Conservation (phyloP, 2,888 invertebrate species). For the Hedychridium roseum region DNA sequence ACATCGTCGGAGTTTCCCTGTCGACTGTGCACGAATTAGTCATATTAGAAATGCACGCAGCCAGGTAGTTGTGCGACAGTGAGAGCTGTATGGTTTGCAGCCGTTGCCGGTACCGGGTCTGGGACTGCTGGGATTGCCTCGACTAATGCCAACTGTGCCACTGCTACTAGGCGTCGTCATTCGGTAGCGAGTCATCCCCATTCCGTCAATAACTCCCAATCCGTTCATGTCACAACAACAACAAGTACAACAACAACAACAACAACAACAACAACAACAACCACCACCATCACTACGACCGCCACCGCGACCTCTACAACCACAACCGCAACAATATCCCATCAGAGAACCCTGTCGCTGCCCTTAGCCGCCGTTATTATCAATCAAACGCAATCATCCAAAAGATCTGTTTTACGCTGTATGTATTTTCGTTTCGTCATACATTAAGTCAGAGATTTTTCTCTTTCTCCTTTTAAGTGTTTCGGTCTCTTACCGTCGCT, state of each 20-base stretch:
- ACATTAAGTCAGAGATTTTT: slow-evolving; percentile 22
- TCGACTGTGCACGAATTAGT: no score
- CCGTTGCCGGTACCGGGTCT: slow-evolving; percentile 56
- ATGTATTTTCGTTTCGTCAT: slow-evolving; percentile 58
- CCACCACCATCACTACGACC: slow-evolving; percentile 39
- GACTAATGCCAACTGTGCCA: slow-evolving; percentile 55
- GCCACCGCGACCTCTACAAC: slow-evolving; percentile 44
- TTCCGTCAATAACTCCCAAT: slow-evolving; percentile 60
- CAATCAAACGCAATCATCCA: slow-evolving; percentile 63
- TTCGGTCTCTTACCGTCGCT: slow-evolving; percentile 22
- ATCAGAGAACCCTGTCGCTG: slow-evolving; percentile 76
- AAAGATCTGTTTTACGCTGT: slow-evolving; percentile 63
- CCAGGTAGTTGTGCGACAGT: slow-evolving; percentile 42
- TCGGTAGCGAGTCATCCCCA: slow-evolving; percentile 63
- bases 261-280: slow-evolving; percentile 37
- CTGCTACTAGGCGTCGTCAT: slow-evolving; percentile 60
- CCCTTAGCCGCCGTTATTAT: slow-evolving; percentile 70
- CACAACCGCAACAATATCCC: slow-evolving; percentile 63
- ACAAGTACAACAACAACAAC: slow-evolving; percentile 37
- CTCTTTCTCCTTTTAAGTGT: slow-evolving; percentile 18
- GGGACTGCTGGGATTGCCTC: slow-evolving; percentile 54
- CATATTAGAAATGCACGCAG: slow-evolving; percentile 6
- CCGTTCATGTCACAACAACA: slow-evolving; percentile 54
- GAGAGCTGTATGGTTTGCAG: slow-evolving; percentile 60
- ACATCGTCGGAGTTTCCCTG: no score